phyloP scores from a whole-genome alignment of 2,113 vertebrate genomes.

The Vireo altiloquus region DNA sequence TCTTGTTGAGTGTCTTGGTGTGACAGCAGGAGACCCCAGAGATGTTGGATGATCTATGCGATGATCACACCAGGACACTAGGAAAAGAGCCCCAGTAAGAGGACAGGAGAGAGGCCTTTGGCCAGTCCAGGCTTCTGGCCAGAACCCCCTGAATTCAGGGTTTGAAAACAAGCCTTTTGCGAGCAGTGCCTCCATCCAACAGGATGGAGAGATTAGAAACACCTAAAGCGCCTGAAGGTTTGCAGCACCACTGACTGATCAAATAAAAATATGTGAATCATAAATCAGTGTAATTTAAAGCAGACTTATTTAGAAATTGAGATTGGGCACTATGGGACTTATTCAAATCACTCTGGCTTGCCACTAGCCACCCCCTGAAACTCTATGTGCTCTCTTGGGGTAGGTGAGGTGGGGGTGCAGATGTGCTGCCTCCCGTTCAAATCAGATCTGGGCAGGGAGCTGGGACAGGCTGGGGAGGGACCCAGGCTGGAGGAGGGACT shows the following conservation, averaged over 20 bases:
- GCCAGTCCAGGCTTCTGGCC: background rate
- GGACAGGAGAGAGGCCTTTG: background rate
- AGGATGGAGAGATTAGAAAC: constrained; percentile 20
- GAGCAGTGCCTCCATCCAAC: background rate
- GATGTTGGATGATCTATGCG: background rate
- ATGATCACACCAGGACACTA: background rate
- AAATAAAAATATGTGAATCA: constrained; percentile 53
- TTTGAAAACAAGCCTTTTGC: background rate
- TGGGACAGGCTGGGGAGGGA: background rate
- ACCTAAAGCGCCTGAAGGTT: constrained; percentile 11
- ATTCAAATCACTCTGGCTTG: background rate
- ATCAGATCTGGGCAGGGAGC: background rate
- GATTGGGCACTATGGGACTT: background rate
- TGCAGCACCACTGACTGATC: constrained; percentile 3
- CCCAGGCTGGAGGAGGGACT: background rate
- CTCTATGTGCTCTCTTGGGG: accelerated
- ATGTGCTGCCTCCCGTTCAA: background rate
- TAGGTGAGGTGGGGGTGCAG: background rate
- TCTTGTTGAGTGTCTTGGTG: background rate
- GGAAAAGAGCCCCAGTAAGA: background rate
- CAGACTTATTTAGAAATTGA: constrained; percentile 46
- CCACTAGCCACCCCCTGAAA: background rate
- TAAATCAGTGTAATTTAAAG: constrained; percentile 57
- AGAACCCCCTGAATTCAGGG: background rate
- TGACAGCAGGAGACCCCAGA: background rate